Base-by-base conservation (phyloP, 2,113 vertebrate genomes). In the Ciconia boyciana region DNA sequence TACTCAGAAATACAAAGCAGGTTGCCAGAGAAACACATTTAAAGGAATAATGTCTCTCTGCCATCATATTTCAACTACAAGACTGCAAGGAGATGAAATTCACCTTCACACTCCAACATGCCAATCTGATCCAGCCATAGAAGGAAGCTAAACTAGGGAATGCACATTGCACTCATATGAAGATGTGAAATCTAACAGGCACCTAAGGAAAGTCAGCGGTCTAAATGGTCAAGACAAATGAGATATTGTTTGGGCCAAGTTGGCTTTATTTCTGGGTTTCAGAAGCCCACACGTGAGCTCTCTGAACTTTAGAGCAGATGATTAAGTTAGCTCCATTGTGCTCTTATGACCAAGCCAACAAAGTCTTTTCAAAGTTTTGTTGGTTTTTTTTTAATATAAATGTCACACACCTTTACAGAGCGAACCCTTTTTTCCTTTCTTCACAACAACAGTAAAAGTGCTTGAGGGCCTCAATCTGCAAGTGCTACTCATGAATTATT, bases 201-300 rank as follows among this genome's bases (percentile, higher is more conserved):
- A 84, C 74, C 85, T 83, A 11, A 90, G 71, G 32, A 26, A 78
- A 87, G 32, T 64, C 64, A 87, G 64, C 8, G 43, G 29, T 5
- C 65, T 81, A 29, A 74, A 54, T 24, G 83, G 64, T 48, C 55
- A 81, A 77, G 82, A 89, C 57, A 93, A 90, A 90, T 1, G 64
- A 93, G 68, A 87, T 14, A 3, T 16, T 44, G 12, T 65, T 95
- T 60, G 60, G 89, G 72, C 93, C 89, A 87, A 75, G 79, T 0
- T 95, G 88, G 83, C 85, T 96, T 88, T 75, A 36, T 46, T 94
- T 64, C 92, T 93, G 85, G 14, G 39, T 80, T 66, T 84, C 68
- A 81, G 78, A 78, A 94, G 78, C 51, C 90, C 92, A 94, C 82
- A 87, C 60, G 4, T 36, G 82, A 87, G 66, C 44, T 64, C 61